Evolutionary conservation across 2,797 vertebrate genomes (phyloP), one percentile per base, ranked within the genome.

Genomic region (Acrossocheilus wenchowensis): DNA sequence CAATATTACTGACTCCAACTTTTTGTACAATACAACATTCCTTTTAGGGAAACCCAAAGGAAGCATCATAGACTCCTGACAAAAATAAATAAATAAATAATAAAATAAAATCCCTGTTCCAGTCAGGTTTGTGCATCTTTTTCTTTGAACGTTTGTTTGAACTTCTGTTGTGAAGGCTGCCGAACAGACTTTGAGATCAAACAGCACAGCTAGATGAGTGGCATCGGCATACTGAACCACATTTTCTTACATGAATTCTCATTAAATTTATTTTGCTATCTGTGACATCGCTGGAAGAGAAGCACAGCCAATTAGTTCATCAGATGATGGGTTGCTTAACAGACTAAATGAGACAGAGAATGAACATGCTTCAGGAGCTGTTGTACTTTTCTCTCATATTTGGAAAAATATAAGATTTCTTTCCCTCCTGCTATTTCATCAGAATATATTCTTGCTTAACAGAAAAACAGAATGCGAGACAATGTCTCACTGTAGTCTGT

Each of bases 301-400:
- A 85, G 64, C 23, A 30, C 23, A 78, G 50, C 64, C 52, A 81
- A 81, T 87, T 87, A 84, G 78, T 34, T 69, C 64, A 79, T 62
- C 64, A 57, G 50, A 85, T 71, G 75, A 85, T 60, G 82, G 50
- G 79, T 75, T 82, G 64, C 23, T 45, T 50, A 54, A 62, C 57
- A 57, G 54, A 30, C 30, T 30, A 30, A 30, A 30, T 30, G 30
- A 30, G 30, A 81, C 36, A 57, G n/a, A 72, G 71, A 86, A 81
- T 10, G 41, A 62, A 26, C 2, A 14, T 7, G 21, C 69, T 86
- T 71, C 39, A 78, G 6, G 72, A 78, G 30, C 73, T 82, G 15
- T n/a, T 82, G 68, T 72, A 71, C 7, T 77, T 57, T 39, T 50
- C 10, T 50, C n/a, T 83, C 19, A 52, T 7, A 54, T 19, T 69